These are phyloP conservation scores for Cryptophagus acutangulus DNA, from an alignment of 2,888 invertebrate species.

Conservation along the genomic window DNA sequence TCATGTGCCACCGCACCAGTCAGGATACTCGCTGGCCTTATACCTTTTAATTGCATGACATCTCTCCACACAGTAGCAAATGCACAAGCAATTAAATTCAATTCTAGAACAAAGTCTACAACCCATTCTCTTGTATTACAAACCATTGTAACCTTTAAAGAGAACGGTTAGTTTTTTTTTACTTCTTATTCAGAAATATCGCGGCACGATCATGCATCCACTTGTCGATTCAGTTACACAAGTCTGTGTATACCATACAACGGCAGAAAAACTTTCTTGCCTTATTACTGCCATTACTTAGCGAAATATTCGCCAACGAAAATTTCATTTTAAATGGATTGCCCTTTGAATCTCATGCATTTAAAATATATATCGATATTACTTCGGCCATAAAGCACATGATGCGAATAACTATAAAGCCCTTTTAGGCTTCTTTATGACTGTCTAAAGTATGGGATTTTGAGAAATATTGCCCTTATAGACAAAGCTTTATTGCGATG, in stretches of 20 bases:
- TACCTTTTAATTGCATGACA: constrained; percentile 15
- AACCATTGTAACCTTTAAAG: constrained; percentile 39
- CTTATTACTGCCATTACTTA: constrained; percentile 4
- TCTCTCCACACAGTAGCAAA: constrained; percentile 15
- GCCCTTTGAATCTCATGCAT: constrained; percentile 38
- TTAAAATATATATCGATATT: constrained; percentile 42
- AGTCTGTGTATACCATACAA: constrained; percentile 3
- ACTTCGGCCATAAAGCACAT: constrained; percentile 39
- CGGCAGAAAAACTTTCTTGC: constrained; percentile 2
- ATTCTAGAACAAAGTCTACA: constrained; percentile 16
- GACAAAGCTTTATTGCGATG: constrained; percentile 47
- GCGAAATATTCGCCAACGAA: background rate
- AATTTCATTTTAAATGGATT: constrained; percentile 7
- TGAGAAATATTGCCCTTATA: constrained; percentile 45
- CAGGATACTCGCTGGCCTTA: constrained; percentile 3
- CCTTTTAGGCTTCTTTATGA: constrained; percentile 45
- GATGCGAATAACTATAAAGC: constrained; percentile 42
- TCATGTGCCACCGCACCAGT: constrained; percentile 1
- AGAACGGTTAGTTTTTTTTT: constrained; percentile 29
- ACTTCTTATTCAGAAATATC: constrained; percentile 17
- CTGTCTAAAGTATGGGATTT: constrained; percentile 48
- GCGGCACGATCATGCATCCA: constrained; percentile 30
- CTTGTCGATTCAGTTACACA: constrained; percentile 30
- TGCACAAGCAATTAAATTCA: constrained; percentile 10
- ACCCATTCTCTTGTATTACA: constrained; percentile 31